phyloP scores from a whole-genome alignment of 1,140 invertebrate species.

The Hylaeus volcanicus region DNA sequence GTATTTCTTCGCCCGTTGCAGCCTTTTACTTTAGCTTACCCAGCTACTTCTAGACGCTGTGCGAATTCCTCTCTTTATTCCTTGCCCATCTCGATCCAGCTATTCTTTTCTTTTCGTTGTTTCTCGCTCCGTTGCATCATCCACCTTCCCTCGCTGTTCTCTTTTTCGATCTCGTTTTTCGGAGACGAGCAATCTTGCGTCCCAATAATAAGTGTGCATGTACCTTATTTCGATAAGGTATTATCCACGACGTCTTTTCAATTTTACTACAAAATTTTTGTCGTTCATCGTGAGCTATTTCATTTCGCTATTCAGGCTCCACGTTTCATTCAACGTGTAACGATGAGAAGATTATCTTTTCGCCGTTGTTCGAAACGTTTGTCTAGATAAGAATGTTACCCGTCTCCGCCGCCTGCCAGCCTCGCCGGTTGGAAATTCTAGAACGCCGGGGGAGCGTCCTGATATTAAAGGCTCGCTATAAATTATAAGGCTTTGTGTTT shows the following conservation, averaged over 20 bases:
- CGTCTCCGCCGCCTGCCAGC: too few species aligned
- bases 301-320: too few species aligned
- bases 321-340: too few species aligned
- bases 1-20: not conserved
- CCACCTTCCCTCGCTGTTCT: not conserved
- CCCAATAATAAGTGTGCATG: too few species aligned
- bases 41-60: constrained; percentile 32
- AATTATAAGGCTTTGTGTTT: constrained; percentile 59
- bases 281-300: too few species aligned
- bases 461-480: constrained; percentile 55
- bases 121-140: constrained; percentile 18
- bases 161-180: too few species aligned
- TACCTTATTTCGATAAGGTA: too few species aligned
- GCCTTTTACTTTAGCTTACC: constrained; percentile 15
- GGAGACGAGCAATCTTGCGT: too few species aligned
- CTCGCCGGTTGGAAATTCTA: constrained; percentile 36
- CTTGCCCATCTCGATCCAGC: not conserved
- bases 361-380: too few species aligned
- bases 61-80: constrained; percentile 24
- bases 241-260: too few species aligned
- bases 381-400: not conserved
- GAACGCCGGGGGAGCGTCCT: constrained; percentile 21
- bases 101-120: constrained; percentile 8
- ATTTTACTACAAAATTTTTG: too few species aligned
- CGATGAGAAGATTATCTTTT: too few species aligned